phyloP scores from a whole-genome alignment of 2,113 vertebrate species.

The Gobiocypris rarus region DNA sequence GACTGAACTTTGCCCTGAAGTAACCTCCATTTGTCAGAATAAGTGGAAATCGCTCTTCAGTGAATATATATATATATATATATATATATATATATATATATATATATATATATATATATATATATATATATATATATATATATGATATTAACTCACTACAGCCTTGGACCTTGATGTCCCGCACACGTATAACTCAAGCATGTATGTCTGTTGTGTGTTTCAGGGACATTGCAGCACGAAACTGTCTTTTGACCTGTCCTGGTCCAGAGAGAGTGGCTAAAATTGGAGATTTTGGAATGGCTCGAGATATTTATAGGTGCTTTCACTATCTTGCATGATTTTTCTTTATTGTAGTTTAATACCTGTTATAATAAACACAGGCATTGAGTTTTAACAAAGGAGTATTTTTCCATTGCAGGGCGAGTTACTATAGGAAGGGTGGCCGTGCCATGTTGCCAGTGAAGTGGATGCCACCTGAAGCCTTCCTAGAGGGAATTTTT shows the following conservation, averaged over 20 bases:
- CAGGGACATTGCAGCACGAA: constrained; percentile 92
- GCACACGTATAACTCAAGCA: background rate
- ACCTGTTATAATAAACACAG: background rate
- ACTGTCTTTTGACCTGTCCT: constrained; percentile 87
- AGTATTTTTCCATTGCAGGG: constrained; percentile 68
- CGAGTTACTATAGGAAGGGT: constrained; percentile 91
- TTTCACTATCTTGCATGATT: background rate
- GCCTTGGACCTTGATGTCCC: background rate
- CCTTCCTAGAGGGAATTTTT: constrained; percentile 92
- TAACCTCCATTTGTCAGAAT: background rate
- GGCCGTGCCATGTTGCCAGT: constrained; percentile 88
- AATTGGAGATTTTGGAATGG: constrained; percentile 94
- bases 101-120: too few relatives aligned
- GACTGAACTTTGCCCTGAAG: background rate
- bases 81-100: too few relatives aligned
- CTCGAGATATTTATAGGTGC: constrained; percentile 90
- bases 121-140: too few relatives aligned
- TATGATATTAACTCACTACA: background rate
- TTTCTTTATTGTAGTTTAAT: background rate
- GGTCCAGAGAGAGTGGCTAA: constrained; percentile 85
- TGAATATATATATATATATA: too few relatives aligned
- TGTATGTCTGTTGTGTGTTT: constrained; percentile 34
- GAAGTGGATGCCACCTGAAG: constrained; percentile 94
- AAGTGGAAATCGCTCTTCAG: background rate
- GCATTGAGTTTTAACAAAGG: background rate